Evolutionary conservation across 2,113 vertebrate species (phyloP).

Genomic region (Caranx ignobilis): DNA sequence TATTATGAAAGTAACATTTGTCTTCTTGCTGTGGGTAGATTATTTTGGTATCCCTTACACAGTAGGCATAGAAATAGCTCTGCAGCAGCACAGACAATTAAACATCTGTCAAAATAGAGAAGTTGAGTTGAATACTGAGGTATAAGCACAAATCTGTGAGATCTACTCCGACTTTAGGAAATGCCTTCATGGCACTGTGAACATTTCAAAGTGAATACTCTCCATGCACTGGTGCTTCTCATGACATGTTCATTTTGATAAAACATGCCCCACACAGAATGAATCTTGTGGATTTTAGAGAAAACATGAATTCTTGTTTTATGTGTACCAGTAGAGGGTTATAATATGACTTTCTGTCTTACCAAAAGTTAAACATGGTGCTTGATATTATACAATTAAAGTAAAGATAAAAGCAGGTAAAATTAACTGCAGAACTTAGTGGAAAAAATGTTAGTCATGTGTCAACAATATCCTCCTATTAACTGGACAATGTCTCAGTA

Average conservation of each 20-base stretch:
- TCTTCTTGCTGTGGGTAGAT: neutral
- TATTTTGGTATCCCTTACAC: neutral
- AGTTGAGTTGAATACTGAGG: neutral
- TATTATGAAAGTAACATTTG: neutral
- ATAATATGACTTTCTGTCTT: neutral
- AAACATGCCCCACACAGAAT: neutral
- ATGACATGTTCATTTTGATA: no score
- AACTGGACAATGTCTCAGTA: neutral
- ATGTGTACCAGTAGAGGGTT: neutral
- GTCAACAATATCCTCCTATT: constrained; percentile 1
- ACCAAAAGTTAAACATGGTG: neutral
- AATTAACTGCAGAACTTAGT: no score
- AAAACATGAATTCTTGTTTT: neutral
- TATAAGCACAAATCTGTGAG: neutral
- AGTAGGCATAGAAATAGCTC: neutral
- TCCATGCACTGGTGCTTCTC: neutral
- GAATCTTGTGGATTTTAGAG: neutral
- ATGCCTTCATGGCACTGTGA: neutral
- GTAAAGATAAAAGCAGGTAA: no score
- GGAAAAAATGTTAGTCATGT: neutral
- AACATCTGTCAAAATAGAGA: neutral
- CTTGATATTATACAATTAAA: no score
- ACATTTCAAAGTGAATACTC: neutral
- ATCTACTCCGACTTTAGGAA: neutral
- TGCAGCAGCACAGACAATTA: neutral